Evolutionary conservation across 2,888 invertebrate genomes (phyloP).

Genomic region (Hypselothyrea guttata): DNA sequence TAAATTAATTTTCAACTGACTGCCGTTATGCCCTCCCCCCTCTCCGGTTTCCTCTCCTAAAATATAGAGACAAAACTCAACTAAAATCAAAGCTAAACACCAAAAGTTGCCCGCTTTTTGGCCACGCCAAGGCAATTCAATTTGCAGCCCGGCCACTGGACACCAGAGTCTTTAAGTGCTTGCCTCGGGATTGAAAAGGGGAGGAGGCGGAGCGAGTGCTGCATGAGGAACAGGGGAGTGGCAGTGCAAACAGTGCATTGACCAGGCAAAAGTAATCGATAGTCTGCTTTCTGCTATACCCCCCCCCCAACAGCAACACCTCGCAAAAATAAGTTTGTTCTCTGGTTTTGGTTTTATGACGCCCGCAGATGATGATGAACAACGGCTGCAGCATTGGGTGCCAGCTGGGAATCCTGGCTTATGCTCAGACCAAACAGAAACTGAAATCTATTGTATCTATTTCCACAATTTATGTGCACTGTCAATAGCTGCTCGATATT

Average conservation of each 20-base stretch:
- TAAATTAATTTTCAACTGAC: conserved; percentile 64
- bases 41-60: conserved; percentile 4
- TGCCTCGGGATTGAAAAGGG: neutral
- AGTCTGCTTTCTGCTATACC: conserved; percentile 2
- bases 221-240: neutral
- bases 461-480: too few relatives aligned
- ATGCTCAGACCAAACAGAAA: too few relatives aligned
- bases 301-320: neutral
- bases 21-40: conserved; percentile 3
- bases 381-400: conserved; percentile 5
- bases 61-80: conserved; percentile 12
- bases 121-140: conserved; percentile 34
- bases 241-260: conserved; percentile 19
- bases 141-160: conserved; percentile 18
- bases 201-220: neutral
- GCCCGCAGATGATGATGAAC: conserved; percentile 29
- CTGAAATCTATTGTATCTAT: too few relatives aligned
- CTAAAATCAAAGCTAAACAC: conserved; percentile 30
- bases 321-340: conserved; percentile 1
- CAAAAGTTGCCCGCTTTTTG: conserved; percentile 29
- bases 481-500: too few relatives aligned
- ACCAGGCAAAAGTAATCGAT: conserved; percentile 37
- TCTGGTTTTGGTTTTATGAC: conserved; percentile 21
- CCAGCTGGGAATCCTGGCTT: too few relatives aligned
- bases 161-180: conserved; percentile 22